These are phyloP conservation scores for Otus sunia DNA, from an alignment of 2,113 vertebrate species.

Conservation along the genomic window DNA sequence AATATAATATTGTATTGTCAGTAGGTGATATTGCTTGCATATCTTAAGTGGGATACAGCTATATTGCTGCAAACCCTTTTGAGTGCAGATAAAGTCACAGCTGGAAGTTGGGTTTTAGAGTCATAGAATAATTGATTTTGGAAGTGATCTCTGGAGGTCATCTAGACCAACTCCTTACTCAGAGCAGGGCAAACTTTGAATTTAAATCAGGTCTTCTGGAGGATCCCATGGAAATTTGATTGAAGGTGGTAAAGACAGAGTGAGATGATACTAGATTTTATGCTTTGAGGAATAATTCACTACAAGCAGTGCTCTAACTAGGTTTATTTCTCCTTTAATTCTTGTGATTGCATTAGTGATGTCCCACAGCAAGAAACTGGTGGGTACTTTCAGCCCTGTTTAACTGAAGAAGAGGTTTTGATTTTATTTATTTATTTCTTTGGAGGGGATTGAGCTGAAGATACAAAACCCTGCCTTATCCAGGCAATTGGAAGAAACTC, in stretches of 20 bases:
- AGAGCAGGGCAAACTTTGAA: background rate
- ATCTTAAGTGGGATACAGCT: background rate
- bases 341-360: background rate
- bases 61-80: background rate
- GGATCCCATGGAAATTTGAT: background rate
- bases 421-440: background rate
- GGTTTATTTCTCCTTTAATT: slow-evolving; percentile 17
- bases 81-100: background rate
- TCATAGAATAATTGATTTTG: background rate
- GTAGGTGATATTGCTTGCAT: background rate
- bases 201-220: slow-evolving; percentile 10
- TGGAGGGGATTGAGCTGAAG: background rate
- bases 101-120: background rate
- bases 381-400: background rate
- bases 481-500: background rate
- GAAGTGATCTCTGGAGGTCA: background rate
- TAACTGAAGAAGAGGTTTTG: background rate
- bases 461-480: background rate
- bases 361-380: background rate
- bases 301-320: background rate
- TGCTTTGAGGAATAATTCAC: background rate
- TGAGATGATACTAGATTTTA: background rate
- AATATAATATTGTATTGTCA: background rate
- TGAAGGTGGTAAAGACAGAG: background rate
- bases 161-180: background rate